Percentiles rank a stretch among this genome's conserved stretches.
phyloP scores from a whole-genome alignment of 2,888 invertebrate species.

The Netelia melanura region DNA sequence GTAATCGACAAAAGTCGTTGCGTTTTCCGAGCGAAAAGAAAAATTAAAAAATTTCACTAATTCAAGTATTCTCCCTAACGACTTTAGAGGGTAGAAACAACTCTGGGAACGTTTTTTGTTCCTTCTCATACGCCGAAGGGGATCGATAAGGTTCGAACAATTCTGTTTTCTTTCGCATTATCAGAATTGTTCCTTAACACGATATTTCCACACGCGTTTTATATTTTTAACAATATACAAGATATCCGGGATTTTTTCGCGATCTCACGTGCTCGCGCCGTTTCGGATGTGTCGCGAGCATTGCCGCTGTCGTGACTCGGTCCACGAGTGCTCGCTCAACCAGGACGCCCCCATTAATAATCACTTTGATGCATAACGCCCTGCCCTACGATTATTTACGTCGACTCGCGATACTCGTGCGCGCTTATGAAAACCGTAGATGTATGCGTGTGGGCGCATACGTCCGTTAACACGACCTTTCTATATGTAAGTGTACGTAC shows the following conservation, averaged over 20 bases:
- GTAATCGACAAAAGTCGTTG: too few species aligned
- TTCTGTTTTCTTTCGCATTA: too few species aligned
- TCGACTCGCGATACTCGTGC: constrained; percentile 53
- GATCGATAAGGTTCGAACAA: too few species aligned
- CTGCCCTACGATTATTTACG: constrained; percentile 80
- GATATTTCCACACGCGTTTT: too few species aligned
- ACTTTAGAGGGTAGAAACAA: too few species aligned
- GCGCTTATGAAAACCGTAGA: constrained; percentile 14
- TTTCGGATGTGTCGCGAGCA: constrained; percentile 75
- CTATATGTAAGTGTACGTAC: background rate
- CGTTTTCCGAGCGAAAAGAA: too few species aligned
- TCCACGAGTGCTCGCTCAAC: constrained; percentile 79
- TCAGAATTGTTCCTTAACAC: too few species aligned
- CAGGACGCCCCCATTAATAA: constrained; percentile 82
- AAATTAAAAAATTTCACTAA: too few species aligned
- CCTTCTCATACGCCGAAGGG: too few species aligned
- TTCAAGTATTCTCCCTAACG: too few species aligned
- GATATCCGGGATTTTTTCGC: constrained; percentile 17
- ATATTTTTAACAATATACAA: background rate
- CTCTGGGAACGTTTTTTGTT: too few species aligned
- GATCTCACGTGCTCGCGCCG: constrained; percentile 27
- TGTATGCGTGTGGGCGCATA: constrained; percentile 16
- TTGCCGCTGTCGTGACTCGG: constrained; percentile 77
- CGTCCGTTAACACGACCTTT: background rate
- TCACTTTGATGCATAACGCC: constrained; percentile 82